These are phyloP conservation scores for Catocala fraxini DNA, from an alignment of 2,888 invertebrate species.

Conservation along the genomic window DNA sequence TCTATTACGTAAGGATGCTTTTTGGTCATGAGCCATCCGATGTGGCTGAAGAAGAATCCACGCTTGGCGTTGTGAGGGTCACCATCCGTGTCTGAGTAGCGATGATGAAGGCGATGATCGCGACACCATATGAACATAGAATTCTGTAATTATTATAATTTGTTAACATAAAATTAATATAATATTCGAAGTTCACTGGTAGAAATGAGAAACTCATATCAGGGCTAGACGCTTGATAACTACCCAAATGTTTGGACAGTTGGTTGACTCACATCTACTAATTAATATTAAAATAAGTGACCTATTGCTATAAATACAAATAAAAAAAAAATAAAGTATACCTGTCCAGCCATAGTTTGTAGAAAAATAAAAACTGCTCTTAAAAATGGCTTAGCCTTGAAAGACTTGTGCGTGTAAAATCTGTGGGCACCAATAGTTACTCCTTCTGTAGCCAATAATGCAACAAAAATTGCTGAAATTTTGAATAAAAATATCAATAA, in stretches of 20 bases:
- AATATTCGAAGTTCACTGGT: too few relatives aligned
- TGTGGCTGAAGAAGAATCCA: conserved; percentile 96
- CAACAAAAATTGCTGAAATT: conserved; percentile 35
- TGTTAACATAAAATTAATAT: too few relatives aligned
- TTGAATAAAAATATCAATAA: background rate
- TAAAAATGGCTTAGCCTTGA: conserved; percentile 90
- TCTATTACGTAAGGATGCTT: conserved; percentile 93
- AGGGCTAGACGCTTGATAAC: too few relatives aligned
- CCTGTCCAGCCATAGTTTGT: conserved; percentile 92
- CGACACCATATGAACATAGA: conserved; percentile 92
- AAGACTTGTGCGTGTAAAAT: conserved; percentile 92
- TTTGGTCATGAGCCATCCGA: conserved; percentile 94
- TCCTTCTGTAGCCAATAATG: conserved; percentile 81
- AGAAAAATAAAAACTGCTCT: conserved; percentile 88
- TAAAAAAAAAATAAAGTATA: conserved; percentile 57
- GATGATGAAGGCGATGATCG: conserved; percentile 94
- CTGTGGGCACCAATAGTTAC: conserved; percentile 95
- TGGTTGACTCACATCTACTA: too few relatives aligned
- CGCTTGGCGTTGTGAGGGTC: conserved; percentile 94
- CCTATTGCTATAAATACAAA: too few relatives aligned
- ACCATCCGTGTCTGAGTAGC: conserved; percentile 90
- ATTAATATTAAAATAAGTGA: too few relatives aligned
- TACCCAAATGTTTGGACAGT: too few relatives aligned
- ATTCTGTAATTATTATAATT: conserved; percentile 83
- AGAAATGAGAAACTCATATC: too few relatives aligned